Conservation (phyloP, 2,888 invertebrate genomes). For the Drosophila prolongata region DNA sequence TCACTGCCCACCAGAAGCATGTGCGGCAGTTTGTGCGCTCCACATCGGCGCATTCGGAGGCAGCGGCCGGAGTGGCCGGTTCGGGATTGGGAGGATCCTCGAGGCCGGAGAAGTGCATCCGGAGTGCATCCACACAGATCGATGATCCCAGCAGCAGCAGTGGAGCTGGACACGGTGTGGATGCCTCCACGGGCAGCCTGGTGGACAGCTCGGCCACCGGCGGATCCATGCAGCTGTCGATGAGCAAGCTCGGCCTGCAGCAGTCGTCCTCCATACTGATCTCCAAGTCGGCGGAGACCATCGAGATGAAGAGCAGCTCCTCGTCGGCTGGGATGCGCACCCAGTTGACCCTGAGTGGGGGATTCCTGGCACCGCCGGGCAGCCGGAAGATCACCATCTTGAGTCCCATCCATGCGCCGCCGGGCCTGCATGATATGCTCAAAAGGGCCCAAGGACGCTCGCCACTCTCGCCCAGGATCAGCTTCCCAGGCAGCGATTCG, state of each 20-base stretch:
- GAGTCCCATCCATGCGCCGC: constrained; percentile 89
- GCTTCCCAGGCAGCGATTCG: constrained; percentile 83
- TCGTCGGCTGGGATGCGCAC: constrained; percentile 83
- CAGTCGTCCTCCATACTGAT: constrained; percentile 84
- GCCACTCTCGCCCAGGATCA: constrained; percentile 84
- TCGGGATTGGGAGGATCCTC: constrained; percentile 19
- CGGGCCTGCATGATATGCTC: constrained; percentile 86
- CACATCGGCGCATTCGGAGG: constrained; percentile 84
- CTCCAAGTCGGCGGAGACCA: constrained; percentile 84
- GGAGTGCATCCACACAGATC: constrained; percentile 84
- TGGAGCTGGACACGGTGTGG: background rate
- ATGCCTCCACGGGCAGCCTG: background rate
- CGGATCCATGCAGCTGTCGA: constrained; percentile 58
- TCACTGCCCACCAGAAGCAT: constrained; percentile 84
- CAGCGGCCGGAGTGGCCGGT: constrained; percentile 59
- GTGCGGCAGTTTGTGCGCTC: constrained; percentile 84
- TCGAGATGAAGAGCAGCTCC: constrained; percentile 83
- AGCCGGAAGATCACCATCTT: constrained; percentile 90
- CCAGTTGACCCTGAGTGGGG: constrained; percentile 83
- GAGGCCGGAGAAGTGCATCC: constrained; percentile 83
- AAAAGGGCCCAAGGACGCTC: constrained; percentile 82
- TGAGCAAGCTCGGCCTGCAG: constrained; percentile 81
- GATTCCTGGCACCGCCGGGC: constrained; percentile 82
- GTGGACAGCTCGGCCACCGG: constrained; percentile 26
- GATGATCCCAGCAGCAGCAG: constrained; percentile 73